phyloP scores from a whole-genome alignment of 2,113 vertebrate species.

The Psammodynastes pulverulentus region DNA sequence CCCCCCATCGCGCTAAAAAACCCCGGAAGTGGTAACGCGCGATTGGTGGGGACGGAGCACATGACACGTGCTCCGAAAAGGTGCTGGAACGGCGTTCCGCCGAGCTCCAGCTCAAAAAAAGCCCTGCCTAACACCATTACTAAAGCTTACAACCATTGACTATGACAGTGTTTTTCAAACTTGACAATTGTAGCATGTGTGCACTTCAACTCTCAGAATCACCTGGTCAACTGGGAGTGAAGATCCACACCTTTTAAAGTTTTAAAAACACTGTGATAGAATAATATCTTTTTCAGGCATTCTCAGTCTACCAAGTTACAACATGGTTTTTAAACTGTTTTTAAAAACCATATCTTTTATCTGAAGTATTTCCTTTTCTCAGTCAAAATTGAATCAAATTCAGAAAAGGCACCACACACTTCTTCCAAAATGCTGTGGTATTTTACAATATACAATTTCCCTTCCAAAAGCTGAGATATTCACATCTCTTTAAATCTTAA shows the following conservation, averaged over 20 bases:
- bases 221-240: not conserved
- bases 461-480: not conserved
- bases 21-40: no score
- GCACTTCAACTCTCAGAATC: not conserved
- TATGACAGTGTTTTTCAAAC: not conserved
- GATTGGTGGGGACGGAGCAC: no score
- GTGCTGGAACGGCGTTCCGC: no score
- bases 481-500: not conserved
- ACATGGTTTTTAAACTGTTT: no score
- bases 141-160: not conserved
- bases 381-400: not conserved
- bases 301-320: not conserved
- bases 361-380: not conserved
- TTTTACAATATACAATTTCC: no score
- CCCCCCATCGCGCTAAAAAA: no score
- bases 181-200: not conserved
- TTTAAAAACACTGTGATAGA: not conserved
- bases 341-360: not conserved
- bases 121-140: no score
- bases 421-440: not conserved
- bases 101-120: no score
- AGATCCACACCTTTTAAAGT: not conserved
- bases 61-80: no score
- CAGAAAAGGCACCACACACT: not conserved
- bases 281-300: not conserved